phyloP scores from a whole-genome alignment of 2,888 invertebrate species.

The Plebejus melissa region DNA sequence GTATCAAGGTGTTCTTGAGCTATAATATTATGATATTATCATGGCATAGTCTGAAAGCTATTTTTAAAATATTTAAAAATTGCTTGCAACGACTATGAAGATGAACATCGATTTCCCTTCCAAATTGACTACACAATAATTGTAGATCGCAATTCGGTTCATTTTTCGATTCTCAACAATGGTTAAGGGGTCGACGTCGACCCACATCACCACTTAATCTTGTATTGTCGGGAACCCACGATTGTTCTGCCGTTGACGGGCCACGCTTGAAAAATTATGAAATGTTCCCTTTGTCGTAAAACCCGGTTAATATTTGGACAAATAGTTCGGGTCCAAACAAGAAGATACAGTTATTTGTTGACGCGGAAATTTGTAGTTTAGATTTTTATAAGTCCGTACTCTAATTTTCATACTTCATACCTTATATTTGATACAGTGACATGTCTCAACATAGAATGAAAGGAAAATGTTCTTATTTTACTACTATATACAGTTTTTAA shows the following conservation, averaged over 20 bases:
- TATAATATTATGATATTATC: no score
- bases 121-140: no score
- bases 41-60: no score
- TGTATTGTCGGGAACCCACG: constrained; percentile 2
- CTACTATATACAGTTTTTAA: no score
- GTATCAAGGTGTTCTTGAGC: no score
- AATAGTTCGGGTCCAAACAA: background rate
- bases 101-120: background rate
- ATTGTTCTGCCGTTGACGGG: constrained; percentile 1
- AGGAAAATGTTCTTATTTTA: no score
- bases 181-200: background rate
- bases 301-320: background rate
- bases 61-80: background rate
- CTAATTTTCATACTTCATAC: no score
- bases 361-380: background rate
- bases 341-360: background rate
- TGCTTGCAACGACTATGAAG: background rate
- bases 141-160: background rate
- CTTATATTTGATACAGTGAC: no score
- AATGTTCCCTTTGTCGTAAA: constrained; percentile 14
- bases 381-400: no score
- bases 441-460: no score
- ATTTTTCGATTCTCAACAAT: constrained; percentile 2
- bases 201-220: constrained; percentile 24
- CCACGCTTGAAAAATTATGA: background rate